Evolutionary conservation across 2,888 invertebrate genomes (phyloP).

Genomic region (Diploptera punctata): DNA sequence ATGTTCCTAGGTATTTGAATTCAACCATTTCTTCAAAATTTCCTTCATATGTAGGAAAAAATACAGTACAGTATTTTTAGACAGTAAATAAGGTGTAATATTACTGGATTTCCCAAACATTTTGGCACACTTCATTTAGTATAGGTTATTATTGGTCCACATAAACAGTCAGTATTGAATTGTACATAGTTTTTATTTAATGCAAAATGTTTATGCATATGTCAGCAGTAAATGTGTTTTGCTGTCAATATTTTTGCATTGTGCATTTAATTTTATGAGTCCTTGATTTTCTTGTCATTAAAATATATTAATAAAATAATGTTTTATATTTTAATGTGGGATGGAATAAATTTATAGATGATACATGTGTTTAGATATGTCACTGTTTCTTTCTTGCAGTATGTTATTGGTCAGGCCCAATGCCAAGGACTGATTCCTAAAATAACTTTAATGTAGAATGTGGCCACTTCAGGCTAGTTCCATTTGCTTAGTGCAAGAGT

Average conservation of each 20-base stretch:
- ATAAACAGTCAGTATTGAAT: too few species aligned
- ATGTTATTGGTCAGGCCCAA: conserved; percentile 26
- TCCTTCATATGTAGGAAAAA: too few species aligned
- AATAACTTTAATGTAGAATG: conserved; percentile 13
- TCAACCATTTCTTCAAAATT: too few species aligned
- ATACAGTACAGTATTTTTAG: background rate
- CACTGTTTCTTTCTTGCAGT: background rate
- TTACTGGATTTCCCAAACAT: background rate
- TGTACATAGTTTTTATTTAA: too few species aligned
- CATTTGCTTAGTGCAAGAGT: background rate
- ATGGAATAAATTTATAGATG: background rate
- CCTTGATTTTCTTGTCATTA: background rate
- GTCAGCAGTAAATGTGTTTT: too few species aligned
- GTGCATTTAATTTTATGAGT: background rate
- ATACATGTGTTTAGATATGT: background rate
- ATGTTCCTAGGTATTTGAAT: too few species aligned
- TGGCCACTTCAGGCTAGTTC: background rate
- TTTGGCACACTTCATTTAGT: background rate
- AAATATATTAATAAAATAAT: background rate
- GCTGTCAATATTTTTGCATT: too few species aligned
- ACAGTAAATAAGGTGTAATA: background rate
- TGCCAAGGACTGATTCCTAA: conserved; percentile 29
- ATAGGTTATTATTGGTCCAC: too few species aligned
- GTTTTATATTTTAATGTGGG: background rate
- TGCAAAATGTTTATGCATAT: too few species aligned